Base-by-base conservation (phyloP, 1,140 invertebrate genomes). In the Drosophila carrolli region DNA sequence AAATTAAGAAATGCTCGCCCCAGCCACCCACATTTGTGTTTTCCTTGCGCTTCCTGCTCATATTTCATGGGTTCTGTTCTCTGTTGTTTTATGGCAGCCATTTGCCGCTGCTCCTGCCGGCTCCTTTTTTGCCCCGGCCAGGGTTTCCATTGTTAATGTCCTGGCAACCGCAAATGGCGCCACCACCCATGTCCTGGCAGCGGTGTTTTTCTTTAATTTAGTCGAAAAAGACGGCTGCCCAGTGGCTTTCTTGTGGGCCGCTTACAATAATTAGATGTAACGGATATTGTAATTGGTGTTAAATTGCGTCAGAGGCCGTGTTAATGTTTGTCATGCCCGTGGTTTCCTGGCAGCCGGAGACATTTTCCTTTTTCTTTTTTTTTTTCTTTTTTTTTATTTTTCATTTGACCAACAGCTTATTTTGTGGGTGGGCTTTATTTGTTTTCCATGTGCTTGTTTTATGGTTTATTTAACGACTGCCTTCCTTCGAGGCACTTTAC, bases 271-370 rank as follows among this genome's bases (percentile, higher is more conserved):
- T 91, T 91, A 91, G 90, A 90, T 91, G 90, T 91, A 91, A 91
- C 90, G 90, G 90, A 91, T 91, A 91, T 91, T 91, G 86, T 91
- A 91, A 91, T 91, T 91, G 90, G 90, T 91, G 90, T 91, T 91
- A 91, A 91, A 89, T 91, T 90, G 90, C 76, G 79, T 78, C 73
- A 73, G 79, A 75, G 86, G 75, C 81, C 81, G 81, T 85, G 75
- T 81, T 85, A 85, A 81, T 90, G 78, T 61, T 85, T 81, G 68
- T 73, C 67, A 41, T 68, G 63, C 35, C 47, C n/a, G 71, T 40
- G 65, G 61, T 58, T 62, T 58, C 7, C 10, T 32, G 16, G 23
- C 23, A 38, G 40, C 27, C 27, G 43, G 38, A 38, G 40, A 48
- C 44, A 23, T 62, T 53, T 54, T 72, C 9, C 43, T 32, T 38